Evolutionary conservation across 2,888 invertebrate species (phyloP).

Genomic region (Spicauda simplicius): DNA sequence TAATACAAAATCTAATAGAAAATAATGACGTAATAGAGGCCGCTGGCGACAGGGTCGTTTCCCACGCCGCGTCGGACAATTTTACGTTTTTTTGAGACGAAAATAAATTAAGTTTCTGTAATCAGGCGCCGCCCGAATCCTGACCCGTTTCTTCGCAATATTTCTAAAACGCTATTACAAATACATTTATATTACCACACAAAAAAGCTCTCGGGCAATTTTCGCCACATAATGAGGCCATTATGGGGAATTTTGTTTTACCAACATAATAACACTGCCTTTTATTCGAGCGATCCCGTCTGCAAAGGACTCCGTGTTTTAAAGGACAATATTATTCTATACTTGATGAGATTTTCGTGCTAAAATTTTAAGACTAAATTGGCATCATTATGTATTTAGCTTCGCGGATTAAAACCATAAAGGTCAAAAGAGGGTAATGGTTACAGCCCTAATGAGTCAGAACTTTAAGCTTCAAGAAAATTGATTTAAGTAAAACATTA

Average conservation of each 20-base stretch:
- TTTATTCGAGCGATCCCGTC: constrained; percentile 76
- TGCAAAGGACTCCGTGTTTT: constrained; percentile 75
- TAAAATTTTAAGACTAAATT: constrained; percentile 80
- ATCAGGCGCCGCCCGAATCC: constrained; percentile 77
- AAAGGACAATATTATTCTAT: constrained; percentile 82
- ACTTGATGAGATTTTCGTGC: constrained; percentile 83
- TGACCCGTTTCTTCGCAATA: constrained; percentile 81
- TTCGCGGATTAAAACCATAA: constrained; percentile 69
- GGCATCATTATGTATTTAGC: constrained; percentile 78
- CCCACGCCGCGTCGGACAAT: constrained; percentile 80
- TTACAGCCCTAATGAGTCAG: constrained; percentile 26
- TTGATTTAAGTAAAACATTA: constrained; percentile 18
- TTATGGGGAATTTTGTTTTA: constrained; percentile 84
- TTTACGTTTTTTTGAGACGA: constrained; percentile 72
- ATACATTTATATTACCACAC: constrained; percentile 83
- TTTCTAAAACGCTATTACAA: constrained; percentile 84
- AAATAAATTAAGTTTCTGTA: constrained; percentile 84
- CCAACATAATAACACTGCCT: constrained; percentile 84
- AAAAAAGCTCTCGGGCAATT: constrained; percentile 83
- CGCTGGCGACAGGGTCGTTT: constrained; percentile 82
- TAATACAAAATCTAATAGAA: constrained; percentile 83
- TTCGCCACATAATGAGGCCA: constrained; percentile 85
- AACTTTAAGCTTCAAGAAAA: constrained; percentile 7
- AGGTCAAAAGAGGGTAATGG: constrained; percentile 66
- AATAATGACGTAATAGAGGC: constrained; percentile 84